Evolutionary conservation across 2,797 vertebrate genomes (phyloP).

Genomic region (Coregonus sp.): DNA sequence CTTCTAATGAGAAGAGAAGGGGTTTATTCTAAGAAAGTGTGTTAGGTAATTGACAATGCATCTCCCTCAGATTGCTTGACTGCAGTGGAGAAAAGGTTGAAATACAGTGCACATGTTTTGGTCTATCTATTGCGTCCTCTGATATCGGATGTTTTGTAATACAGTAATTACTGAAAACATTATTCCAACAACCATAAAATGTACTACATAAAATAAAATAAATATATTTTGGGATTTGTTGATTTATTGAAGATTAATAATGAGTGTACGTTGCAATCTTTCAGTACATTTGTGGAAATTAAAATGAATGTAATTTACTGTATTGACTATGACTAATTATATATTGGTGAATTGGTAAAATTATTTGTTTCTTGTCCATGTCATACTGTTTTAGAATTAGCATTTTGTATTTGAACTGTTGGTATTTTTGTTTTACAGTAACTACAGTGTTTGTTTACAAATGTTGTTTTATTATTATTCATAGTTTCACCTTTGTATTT

Average conservation of each 20-base stretch:
- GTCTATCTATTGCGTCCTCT: background rate
- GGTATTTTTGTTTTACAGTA: background rate
- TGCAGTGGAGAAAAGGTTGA: background rate
- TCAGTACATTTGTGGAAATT: background rate
- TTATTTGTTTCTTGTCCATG: background rate
- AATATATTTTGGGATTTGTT: background rate
- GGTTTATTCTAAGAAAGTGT: conserved; percentile 22
- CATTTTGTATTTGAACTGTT: background rate
- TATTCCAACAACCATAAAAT: background rate
- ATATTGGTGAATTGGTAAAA: background rate
- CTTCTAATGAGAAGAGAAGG: conserved; percentile 2
- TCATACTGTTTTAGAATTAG: background rate
- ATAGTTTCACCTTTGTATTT: background rate
- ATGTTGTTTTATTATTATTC: background rate
- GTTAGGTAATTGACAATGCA: conserved; percentile 4
- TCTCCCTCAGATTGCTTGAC: background rate
- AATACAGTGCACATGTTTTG: too few species aligned
- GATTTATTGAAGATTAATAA: background rate
- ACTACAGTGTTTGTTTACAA: background rate
- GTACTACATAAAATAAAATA: background rate
- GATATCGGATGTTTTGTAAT: background rate
- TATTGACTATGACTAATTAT: background rate
- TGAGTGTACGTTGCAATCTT: background rate
- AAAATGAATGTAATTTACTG: background rate
- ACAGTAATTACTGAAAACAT: background rate